Base-by-base conservation (phyloP, 2,113 vertebrate species). In the Microcebus tavaratra region DNA sequence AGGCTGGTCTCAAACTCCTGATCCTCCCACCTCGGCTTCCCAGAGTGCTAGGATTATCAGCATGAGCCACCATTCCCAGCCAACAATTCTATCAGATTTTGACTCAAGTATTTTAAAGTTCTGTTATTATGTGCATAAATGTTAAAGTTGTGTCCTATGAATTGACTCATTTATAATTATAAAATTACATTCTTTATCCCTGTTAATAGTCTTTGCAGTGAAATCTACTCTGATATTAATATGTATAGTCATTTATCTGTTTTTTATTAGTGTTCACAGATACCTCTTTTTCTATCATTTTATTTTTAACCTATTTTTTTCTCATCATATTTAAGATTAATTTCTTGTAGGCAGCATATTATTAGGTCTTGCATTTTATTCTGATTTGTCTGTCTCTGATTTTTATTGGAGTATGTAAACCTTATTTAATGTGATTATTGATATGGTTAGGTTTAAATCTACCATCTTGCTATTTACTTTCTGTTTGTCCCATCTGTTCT, bases 271-370 rank as follows among this genome's bases (percentile, higher is more conserved):
- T 84, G 48, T 73, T 97, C 48, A 79, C 31, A 79, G 78, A 83
- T 89, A 86, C n/a, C 75, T 86, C 57, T 95, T 82, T 82, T 92
- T 88, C 50, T 53, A 80, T 89, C 53, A 72, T 94, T 94, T 83
- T 84, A 92, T 97, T 97, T 96, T 83, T 83, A 97, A 92, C 50
- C 8, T 75, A 36, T 61, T 84, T 93, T 93, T 93, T 91, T 96
- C 12, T 31, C 50, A 68, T 84, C 75, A 75, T 83, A 68, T 55
- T 91, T 92, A 39, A 92, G 91, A 90, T 75, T 29, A 89, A 53
- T 63, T 95, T 95, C 76, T 90, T 50, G 12, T 61, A 88, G 63
- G n/a, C 18, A 75, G 57, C 13, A 34, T 94, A 87, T 79, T 76
- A 27, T 57, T 92, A 8, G 75, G 18, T 27, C 39, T 94, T 94